phyloP scores from a whole-genome alignment of 2,797 vertebrate species.

The Denticeps clupeoides region DNA sequence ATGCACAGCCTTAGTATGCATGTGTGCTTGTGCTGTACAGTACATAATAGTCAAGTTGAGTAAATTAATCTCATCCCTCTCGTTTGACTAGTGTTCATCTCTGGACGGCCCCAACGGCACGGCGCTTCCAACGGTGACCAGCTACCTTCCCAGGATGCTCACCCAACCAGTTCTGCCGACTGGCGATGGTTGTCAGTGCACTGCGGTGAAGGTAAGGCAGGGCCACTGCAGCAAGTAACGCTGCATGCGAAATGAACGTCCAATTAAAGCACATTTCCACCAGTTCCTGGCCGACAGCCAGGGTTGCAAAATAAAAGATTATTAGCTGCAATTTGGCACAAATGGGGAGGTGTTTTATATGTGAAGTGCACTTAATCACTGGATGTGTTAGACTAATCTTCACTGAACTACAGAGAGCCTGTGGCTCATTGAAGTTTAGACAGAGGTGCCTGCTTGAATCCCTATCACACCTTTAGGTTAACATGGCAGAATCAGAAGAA shows the following conservation, averaged over 20 bases:
- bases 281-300: slow-evolving; percentile 30
- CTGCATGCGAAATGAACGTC: slow-evolving; percentile 26
- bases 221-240: slow-evolving; percentile 21
- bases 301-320: slow-evolving; percentile 15
- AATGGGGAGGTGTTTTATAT: slow-evolving; percentile 10
- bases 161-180: slow-evolving; percentile 48
- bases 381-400: slow-evolving; percentile 17
- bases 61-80: too few species aligned
- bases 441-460: slow-evolving; percentile 8
- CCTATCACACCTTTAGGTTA: slow-evolving; percentile 16
- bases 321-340: slow-evolving; percentile 25
- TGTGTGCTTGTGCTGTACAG: too few species aligned
- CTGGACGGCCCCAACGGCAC: slow-evolving; percentile 50
- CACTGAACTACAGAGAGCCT: slow-evolving; percentile 14
- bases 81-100: slow-evolving; percentile 69
- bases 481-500: slow-evolving; percentile 6
- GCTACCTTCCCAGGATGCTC: slow-evolving; percentile 57
- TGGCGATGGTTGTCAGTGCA: slow-evolving; percentile 71
- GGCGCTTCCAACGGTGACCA: slow-evolving; percentile 46
- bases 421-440: slow-evolving; percentile 10
- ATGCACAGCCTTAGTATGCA: too few species aligned
- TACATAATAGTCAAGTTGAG: too few species aligned
- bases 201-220: slow-evolving; percentile 72
- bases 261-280: slow-evolving; percentile 31
- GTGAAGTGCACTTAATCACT: slow-evolving; percentile 20